Evolutionary conservation across 2,797 vertebrate species (phyloP).

Genomic region (Xenentodon cancila): DNA sequence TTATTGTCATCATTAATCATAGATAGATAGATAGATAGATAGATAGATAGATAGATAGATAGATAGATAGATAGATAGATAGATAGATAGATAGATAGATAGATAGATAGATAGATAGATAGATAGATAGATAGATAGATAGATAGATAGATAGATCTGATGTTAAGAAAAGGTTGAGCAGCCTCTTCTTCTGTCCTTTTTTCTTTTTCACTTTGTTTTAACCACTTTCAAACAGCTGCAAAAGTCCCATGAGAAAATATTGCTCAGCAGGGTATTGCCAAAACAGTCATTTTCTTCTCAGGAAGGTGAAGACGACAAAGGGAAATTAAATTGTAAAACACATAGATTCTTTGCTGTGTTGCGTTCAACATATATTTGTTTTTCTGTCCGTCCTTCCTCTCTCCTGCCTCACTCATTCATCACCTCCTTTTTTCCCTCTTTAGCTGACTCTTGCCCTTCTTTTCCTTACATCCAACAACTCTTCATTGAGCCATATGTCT

Average conservation of each 20-base stretch:
- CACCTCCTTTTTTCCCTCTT: not conserved
- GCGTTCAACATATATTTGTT: slow-evolving; percentile 41
- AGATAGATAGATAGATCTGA: no score
- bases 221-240: slow-evolving; percentile 27
- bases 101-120: no score
- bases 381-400: slow-evolving; percentile 7
- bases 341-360: slow-evolving; percentile 56
- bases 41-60: no score
- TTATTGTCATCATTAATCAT: no score
- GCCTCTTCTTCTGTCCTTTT: not conserved
- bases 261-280: slow-evolving; percentile 20
- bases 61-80: no score
- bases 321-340: slow-evolving; percentile 70
- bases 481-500: slow-evolving; percentile 75
- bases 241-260: slow-evolving; percentile 18
- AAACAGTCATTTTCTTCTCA: slow-evolving; percentile 33
- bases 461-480: slow-evolving; percentile 52
- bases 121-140: not conserved
- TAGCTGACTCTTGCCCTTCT: slow-evolving; percentile 32
- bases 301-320: slow-evolving; percentile 26
- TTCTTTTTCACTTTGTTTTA: slow-evolving; percentile 8
- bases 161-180: no score
- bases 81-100: no score
- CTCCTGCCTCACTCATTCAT: not conserved
- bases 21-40: no score